Conservation (phyloP, 2,797 vertebrate species). For the Geotrypetes seraphini region DNA sequence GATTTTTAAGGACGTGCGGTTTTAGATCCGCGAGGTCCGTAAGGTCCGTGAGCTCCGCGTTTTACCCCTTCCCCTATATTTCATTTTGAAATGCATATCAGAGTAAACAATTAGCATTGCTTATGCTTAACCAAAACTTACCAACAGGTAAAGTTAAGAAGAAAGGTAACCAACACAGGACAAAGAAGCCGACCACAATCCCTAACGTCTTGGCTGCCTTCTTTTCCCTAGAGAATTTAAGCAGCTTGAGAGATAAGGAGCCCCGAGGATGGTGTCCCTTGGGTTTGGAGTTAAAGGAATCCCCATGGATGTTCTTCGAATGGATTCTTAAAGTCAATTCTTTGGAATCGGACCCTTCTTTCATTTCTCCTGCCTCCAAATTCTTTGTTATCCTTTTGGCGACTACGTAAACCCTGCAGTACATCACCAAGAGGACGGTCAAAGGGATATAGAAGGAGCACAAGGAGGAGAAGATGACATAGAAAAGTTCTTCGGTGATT, state of each 20-base stretch:
- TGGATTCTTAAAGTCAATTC: constrained; percentile 91
- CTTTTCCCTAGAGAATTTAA: constrained; percentile 90
- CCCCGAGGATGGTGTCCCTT: constrained; percentile 73
- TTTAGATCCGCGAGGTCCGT: too few species aligned
- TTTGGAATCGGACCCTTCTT: constrained; percentile 83
- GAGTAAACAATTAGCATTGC: too few species aligned
- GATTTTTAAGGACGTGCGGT: too few species aligned
- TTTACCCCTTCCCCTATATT: too few species aligned
- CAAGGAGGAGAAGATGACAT: constrained; percentile 91
- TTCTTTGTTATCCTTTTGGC: constrained; percentile 94
- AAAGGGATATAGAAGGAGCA: constrained; percentile 94
- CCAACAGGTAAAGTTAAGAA: constrained; percentile 84
- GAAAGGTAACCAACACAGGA: constrained; percentile 88
- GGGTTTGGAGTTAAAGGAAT: constrained; percentile 56
- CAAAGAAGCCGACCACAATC: constrained; percentile 91
- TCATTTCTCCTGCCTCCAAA: constrained; percentile 90
- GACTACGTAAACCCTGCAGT: constrained; percentile 88
- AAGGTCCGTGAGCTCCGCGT: too few species aligned
- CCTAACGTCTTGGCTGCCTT: constrained; percentile 89
- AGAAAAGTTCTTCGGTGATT: constrained; percentile 94
- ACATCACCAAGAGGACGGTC: constrained; percentile 88
- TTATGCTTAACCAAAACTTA: constrained; percentile 60
- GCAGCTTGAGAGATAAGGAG: constrained; percentile 81
- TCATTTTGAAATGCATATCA: too few species aligned
- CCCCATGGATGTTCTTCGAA: constrained; percentile 74